A percentile compares a stretch with the other conserved stretches of the same genome.
Evolutionary conservation across 2,113 vertebrate genomes (phyloP).

Genomic region (Rhodinocichla rosea): DNA sequence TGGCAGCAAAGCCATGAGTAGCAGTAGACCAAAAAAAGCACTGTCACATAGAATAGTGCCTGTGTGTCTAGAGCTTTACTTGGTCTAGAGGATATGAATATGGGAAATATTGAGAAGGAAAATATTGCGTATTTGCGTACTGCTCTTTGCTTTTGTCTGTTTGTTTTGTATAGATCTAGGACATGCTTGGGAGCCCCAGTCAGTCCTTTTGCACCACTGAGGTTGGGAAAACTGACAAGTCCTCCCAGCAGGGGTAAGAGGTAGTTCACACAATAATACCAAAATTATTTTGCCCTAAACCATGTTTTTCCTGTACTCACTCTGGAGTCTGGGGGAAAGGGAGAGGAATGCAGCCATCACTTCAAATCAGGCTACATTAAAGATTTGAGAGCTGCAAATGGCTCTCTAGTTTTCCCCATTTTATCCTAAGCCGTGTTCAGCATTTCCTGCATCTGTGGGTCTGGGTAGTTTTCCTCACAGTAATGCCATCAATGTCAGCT

Average conservation of each 20-base stretch:
- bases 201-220: not conserved
- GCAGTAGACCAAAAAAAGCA: not conserved
- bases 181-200: not conserved
- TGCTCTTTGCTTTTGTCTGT: not conserved
- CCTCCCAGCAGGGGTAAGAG: not conserved
- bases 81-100: not conserved
- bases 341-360: not conserved
- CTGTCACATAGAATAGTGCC: not conserved
- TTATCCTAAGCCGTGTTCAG: not conserved
- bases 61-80: not conserved
- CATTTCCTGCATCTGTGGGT: not conserved
- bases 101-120: not conserved
- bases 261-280: not conserved
- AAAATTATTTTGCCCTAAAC: not conserved
- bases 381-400: not conserved
- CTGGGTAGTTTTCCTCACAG: not conserved
- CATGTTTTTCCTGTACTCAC: not conserved
- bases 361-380: not conserved
- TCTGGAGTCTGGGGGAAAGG: not conserved
- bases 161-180: not conserved
- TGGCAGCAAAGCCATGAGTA: not conserved
- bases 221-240: not conserved
- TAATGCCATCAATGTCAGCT: not conserved
- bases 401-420: not conserved
- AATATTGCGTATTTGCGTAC: not conserved